phyloP scores from a whole-genome alignment of 2,797 vertebrate species.

The Alcedo atthis region DNA sequence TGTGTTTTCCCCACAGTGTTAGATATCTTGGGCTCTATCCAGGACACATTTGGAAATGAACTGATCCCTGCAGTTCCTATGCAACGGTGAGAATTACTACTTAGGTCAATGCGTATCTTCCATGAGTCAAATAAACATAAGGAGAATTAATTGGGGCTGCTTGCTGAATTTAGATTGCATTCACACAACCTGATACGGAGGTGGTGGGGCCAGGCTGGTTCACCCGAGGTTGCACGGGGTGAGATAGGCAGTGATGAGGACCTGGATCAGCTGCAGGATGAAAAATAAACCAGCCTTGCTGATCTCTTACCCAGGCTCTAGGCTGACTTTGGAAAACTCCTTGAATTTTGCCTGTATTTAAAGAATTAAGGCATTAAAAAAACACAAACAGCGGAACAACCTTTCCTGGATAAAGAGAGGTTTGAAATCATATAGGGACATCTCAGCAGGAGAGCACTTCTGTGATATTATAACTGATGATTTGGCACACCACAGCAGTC shows the following conservation, averaged over 20 bases:
- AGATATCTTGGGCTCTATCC: constrained; percentile 56
- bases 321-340: background rate
- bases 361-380: background rate
- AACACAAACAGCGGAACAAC: background rate
- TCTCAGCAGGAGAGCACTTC: background rate
- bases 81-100: constrained; percentile 51
- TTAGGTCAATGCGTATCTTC: background rate
- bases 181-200: constrained; percentile 5
- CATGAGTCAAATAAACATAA: constrained; percentile 42
- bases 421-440: background rate
- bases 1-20: constrained; percentile 64
- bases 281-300: constrained; percentile 16
- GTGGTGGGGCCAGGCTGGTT: constrained; percentile 17
- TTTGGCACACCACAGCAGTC: background rate
- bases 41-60: constrained; percentile 59
- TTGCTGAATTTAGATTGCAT: constrained; percentile 54
- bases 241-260: background rate
- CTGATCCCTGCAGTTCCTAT: constrained; percentile 50
- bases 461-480: background rate
- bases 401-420: background rate
- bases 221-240: background rate
- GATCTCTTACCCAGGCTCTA: background rate
- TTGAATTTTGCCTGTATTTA: background rate
- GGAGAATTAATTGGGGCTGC: constrained; percentile 28
- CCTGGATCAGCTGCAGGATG: background rate